Base-by-base conservation (phyloP, 2,888 invertebrate genomes). In the Abscondita cerata region DNA sequence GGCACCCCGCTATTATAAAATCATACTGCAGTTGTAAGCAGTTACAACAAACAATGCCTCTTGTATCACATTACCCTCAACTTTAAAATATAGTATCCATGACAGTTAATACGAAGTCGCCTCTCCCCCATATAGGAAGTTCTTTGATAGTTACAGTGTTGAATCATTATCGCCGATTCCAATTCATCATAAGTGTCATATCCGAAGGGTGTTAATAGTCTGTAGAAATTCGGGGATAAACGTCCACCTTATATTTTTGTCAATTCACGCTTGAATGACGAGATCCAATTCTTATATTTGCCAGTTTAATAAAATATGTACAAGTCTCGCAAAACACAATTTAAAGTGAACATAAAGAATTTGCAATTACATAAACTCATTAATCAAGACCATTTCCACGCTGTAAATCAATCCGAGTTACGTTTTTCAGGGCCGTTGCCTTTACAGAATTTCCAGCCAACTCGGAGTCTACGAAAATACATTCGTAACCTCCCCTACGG, bases 361-460 rank as follows among this genome's bases (percentile, higher is more conserved):
- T 79, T 76, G 77, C 77, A 78, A 78, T 79, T 79, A 79, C 72
- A 76, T 75, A 71, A 73, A 72, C 72, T 76, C 74, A 78, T 78
- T 78, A 76, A 78, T 78, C 78, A 78, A 68, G 73, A 71, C 72
- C 70, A 77, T 75, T 76, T 76, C 75, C 75, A 73, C 75, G 74
- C 72, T 73, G 76, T 78, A 78, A 78, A 78, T 78, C 78, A 79
- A 78, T 78, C 78, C 76, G 74, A 73, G 75, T 79, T 79, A 77
- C 75, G 73, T 74, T 74, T 75, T 78, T 78, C 74, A 76, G 75
- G 74, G 76, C 70, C 75, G 74, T 72, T 73, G 74, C 66, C 58
- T 73, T 71, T 70, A 73, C 72, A 78, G 78, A 76, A 78, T 78
- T 76, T 73, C 67, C 71, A 73, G 70, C 71, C 71, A 69, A 69